phyloP scores from a whole-genome alignment of 2,888 invertebrate species.

The Apamea monoglypha region DNA sequence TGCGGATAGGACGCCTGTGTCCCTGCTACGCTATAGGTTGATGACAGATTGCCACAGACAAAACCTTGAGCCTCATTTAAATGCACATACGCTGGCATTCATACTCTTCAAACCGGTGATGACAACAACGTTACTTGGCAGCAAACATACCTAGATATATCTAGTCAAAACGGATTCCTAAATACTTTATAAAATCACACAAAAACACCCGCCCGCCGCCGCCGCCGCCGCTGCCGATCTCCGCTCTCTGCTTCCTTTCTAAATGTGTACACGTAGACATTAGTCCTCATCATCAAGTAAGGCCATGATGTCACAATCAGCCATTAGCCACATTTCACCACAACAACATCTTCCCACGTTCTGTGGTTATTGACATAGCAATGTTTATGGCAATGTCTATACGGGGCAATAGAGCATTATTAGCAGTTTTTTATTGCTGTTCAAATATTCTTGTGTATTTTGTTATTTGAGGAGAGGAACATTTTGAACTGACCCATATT shows the following conservation, averaged over 20 bases:
- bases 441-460: background rate
- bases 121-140: no score
- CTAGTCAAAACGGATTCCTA: no score
- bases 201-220: no score
- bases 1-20: no score
- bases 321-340: slow-evolving; percentile 19
- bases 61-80: no score
- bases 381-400: slow-evolving; percentile 10
- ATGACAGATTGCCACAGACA: no score
- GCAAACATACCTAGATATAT: no score
- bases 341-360: slow-evolving; percentile 37
- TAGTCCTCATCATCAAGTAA: no score
- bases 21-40: no score
- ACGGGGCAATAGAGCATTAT: slow-evolving; percentile 8
- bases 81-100: no score
- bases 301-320: slow-evolving; percentile 9
- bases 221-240: no score
- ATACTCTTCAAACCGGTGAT: no score
- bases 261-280: background rate
- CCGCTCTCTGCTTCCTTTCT: background rate
- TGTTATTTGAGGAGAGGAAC: background rate
- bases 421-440: slow-evolving; percentile 17
- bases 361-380: slow-evolving; percentile 21
- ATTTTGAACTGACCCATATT: background rate
- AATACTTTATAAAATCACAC: background rate